phyloP scores from a whole-genome alignment of 2,888 invertebrate species.

The Chymomyza amoena region DNA sequence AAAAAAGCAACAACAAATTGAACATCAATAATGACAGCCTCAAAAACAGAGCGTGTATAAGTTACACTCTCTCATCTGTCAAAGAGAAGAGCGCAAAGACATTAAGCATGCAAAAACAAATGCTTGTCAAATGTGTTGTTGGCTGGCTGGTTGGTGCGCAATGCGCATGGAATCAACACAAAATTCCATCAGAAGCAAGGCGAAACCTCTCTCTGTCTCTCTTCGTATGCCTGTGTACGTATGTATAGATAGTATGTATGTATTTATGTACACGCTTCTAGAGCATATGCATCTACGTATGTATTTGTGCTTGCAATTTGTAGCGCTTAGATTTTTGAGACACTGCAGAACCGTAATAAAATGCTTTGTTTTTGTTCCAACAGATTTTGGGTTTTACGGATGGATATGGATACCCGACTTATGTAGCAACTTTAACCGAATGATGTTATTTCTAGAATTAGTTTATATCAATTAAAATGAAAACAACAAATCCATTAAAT shows the following conservation, averaged over 20 bases:
- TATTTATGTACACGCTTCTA: neutral
- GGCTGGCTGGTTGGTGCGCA: neutral
- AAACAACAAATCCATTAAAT: too few relatives aligned
- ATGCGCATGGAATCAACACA: neutral
- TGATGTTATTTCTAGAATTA: too few relatives aligned
- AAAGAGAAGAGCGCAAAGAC: slow-evolving; percentile 22
- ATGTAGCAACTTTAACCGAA: too few relatives aligned
- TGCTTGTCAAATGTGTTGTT: neutral
- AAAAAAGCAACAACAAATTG: slow-evolving; percentile 9
- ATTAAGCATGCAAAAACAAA: slow-evolving; percentile 43
- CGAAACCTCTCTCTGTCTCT: neutral
- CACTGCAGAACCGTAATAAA: too few relatives aligned
- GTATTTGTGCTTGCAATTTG: too few relatives aligned
- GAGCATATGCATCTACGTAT: too few relatives aligned
- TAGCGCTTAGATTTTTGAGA: too few relatives aligned
- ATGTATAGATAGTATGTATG: neutral
- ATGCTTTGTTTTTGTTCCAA: too few relatives aligned
- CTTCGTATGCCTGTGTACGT: neutral
- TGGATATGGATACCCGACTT: too few relatives aligned
- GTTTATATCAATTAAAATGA: too few relatives aligned
- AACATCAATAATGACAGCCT: slow-evolving; percentile 31
- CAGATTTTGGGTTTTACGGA: too few relatives aligned
- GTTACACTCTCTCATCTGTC: neutral
- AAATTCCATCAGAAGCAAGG: neutral
- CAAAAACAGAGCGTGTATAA: slow-evolving; percentile 36